Base-by-base conservation (phyloP, 2,797 vertebrate genomes). In the Tapera naevia region DNA sequence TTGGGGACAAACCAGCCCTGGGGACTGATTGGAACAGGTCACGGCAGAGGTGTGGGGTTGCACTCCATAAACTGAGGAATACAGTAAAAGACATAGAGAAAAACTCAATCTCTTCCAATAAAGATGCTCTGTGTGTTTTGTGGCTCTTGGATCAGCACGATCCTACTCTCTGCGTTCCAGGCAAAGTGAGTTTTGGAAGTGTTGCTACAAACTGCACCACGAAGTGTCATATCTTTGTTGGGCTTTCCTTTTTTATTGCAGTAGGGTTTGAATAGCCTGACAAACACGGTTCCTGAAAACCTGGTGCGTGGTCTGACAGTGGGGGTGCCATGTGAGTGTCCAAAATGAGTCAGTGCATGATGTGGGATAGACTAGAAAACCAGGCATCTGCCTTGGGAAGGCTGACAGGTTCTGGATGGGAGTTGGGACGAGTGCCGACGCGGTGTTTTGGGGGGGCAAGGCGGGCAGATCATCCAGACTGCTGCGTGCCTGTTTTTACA, bases 251-350 rank as follows among this genome's bases (percentile, higher is more conserved):
- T 75, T 65, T 79, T 17, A 23, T 32, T 69, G 54, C 4, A 2
- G 10, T 21, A 51, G 33, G 39, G 66, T 33, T n/a, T n/a, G 32
- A 46, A 22, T 3, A 13, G 51, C 74, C 74, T 18, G 54, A 53
- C 10, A 22, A 39, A 39, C 15, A 13, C 3, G 5, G 50, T 80
- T 53, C 24, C 53, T 21, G 15, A n/a, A 58, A 67, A 7, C 39
- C 39, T 15, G 23, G 41, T 22, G 74, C 0, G 0, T 22, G 54
- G 28, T 1, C 14, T 3, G 60, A 48, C 51, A 2, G 27, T 8
- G 54, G 56, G 50, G 69, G 54, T 13, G 43, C 32, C 9, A 2
- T 5, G 3, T 9, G 8, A 17, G 67, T 37, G 60, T 12, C 91
- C 88, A 17, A 2, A 17, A 4, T 1, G 37, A 71, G 73, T 9